Conservation (phyloP, 2,888 invertebrate genomes). For the Sylvicola cinctus region DNA sequence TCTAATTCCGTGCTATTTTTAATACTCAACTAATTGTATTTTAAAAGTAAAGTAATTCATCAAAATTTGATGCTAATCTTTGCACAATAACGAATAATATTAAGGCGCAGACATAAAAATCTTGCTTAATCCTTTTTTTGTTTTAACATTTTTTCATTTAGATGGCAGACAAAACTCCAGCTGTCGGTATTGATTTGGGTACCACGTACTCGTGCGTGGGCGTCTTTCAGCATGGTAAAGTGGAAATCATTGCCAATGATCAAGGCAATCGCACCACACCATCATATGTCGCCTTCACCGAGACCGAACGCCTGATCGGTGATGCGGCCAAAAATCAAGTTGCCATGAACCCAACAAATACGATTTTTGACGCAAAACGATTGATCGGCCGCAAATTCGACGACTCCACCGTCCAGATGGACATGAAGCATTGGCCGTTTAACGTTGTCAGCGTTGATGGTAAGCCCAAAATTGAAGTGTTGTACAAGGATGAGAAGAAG, state of each 20-base stretch:
- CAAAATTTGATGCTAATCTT: too few species aligned
- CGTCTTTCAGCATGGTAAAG: constrained; percentile 80
- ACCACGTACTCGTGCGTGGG: constrained; percentile 91
- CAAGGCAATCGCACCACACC: constrained; percentile 81
- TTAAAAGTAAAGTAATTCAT: too few species aligned
- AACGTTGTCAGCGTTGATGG: constrained; percentile 60
- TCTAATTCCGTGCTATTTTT: too few species aligned
- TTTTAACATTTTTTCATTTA: neutral
- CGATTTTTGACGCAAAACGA: constrained; percentile 84
- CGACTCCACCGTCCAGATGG: constrained; percentile 75
- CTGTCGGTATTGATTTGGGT: constrained; percentile 90
- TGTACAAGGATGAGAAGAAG: constrained; percentile 76
- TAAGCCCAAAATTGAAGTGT: constrained; percentile 63
- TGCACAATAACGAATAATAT: too few species aligned
- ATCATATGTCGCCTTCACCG: constrained; percentile 55
- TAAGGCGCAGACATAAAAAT: too few species aligned
- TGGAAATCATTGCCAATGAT: constrained; percentile 78
- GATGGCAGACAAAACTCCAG: constrained; percentile 33
- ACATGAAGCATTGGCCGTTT: constrained; percentile 91
- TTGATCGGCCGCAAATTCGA: constrained; percentile 82
- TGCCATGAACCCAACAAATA: constrained; percentile 76
- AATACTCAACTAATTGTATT: too few species aligned
- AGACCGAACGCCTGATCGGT: constrained; percentile 63
- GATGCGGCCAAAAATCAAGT: constrained; percentile 71
- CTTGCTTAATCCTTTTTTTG: too few species aligned